Evolutionary conservation across 1,140 invertebrate genomes (phyloP).

Genomic region (Heterodera schachtii): DNA sequence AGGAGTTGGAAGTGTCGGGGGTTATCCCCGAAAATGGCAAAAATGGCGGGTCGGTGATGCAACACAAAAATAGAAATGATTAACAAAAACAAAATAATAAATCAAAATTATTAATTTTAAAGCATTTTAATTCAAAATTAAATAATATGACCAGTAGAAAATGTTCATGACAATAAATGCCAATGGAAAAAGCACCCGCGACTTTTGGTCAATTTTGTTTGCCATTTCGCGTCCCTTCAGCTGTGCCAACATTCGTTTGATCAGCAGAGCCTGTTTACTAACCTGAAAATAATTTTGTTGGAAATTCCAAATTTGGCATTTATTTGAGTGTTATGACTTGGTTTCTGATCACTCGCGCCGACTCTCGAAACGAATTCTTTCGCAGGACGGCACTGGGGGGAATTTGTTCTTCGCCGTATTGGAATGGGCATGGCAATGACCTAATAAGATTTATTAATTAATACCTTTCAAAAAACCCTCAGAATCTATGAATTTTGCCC

Average conservation of each 20-base stretch:
- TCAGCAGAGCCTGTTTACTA: neutral
- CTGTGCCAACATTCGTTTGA: conserved; percentile 26
- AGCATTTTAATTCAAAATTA: conserved; percentile 31
- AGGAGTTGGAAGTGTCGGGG: no score
- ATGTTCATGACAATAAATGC: conserved; percentile 38
- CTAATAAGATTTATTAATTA: neutral
- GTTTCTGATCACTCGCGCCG: conserved; percentile 29
- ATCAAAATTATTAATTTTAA: no score
- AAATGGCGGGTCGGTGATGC: no score
- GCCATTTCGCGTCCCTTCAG: conserved; percentile 32
- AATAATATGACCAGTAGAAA: conserved; percentile 38
- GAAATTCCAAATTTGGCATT: conserved; percentile 3
- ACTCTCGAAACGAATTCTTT: conserved; percentile 31
- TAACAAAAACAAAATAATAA: no score
- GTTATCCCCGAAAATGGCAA: no score
- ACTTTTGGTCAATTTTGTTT: conserved; percentile 43
- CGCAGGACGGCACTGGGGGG: neutral
- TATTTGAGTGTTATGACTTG: neutral
- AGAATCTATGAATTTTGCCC: no score
- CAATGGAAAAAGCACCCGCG: conserved; percentile 29
- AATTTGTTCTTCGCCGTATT: conserved; percentile 15
- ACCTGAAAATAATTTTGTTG: conserved; percentile 18
- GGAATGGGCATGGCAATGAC: conserved; percentile 6
- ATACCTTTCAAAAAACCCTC: neutral
- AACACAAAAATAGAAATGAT: no score